A percentile compares a stretch with the other conserved stretches of the same genome.
Conservation (phyloP, 2,113 vertebrate species). For the Coracopsis vasa region DNA sequence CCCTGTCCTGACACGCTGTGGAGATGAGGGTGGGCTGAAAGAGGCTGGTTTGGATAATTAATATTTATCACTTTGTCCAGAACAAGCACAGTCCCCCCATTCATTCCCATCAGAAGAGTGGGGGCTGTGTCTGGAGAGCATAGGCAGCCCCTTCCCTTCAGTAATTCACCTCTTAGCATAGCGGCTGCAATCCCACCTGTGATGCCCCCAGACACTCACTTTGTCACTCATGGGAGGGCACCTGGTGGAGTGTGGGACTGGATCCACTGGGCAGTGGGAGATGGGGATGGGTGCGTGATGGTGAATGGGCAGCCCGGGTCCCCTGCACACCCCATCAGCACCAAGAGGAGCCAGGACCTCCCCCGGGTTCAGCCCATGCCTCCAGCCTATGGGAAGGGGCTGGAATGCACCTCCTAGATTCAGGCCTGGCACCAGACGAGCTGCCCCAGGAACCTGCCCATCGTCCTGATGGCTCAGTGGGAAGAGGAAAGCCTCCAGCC, state of each 20-base stretch:
- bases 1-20: background rate
- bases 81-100: background rate
- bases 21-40: background rate
- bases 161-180: accelerated
- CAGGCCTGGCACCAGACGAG: accelerated
- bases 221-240: background rate
- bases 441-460: accelerated
- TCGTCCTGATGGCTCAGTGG: accelerated
- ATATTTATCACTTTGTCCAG: background rate
- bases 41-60: background rate
- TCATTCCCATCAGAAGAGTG: background rate
- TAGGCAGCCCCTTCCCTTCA: background rate
- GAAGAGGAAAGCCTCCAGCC: background rate
- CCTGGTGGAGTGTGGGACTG: background rate
- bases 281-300: background rate
- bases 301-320: accelerated
- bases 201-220: accelerated
- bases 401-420: background rate
- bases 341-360: background rate
- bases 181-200: background rate
- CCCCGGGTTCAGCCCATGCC: background rate
- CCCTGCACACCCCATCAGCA: background rate
- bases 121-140: background rate
- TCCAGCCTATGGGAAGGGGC: background rate
- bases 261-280: background rate